Evolutionary conservation across 2,888 invertebrate species (phyloP).

Genomic region (Esperia sulphurella): DNA sequence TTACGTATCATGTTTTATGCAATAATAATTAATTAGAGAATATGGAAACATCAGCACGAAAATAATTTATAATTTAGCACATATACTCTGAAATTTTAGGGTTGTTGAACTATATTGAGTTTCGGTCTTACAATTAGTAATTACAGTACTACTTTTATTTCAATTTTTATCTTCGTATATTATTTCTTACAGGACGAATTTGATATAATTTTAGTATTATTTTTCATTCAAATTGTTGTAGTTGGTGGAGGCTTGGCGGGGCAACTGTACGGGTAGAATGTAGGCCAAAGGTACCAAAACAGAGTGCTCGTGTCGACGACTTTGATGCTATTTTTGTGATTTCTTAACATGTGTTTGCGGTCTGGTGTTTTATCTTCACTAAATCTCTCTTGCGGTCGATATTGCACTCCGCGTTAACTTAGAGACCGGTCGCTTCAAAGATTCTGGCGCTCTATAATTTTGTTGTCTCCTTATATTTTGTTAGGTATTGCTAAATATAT

Average conservation of each 20-base stretch:
- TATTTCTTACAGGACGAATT: not conserved
- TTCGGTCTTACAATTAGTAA: too few relatives aligned
- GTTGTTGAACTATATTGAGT: too few relatives aligned
- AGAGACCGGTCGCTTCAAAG: not conserved
- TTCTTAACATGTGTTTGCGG: constrained; percentile 54
- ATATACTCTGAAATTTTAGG: too few relatives aligned
- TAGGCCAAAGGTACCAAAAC: constrained; percentile 60
- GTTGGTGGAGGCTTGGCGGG: constrained; percentile 31
- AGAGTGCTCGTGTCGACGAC: constrained; percentile 40
- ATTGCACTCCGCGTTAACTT: constrained; percentile 25
- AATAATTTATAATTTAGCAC: too few relatives aligned
- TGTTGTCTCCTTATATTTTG: not conserved
- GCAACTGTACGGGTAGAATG: constrained; percentile 45
- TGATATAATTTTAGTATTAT: not conserved
- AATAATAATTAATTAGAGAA: too few relatives aligned
- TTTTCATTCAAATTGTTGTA: constrained; percentile 32
- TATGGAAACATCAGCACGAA: too few relatives aligned
- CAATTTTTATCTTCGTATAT: too few relatives aligned
- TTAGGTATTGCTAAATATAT: not conserved
- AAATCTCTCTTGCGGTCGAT: constrained; percentile 43
- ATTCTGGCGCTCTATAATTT: not conserved
- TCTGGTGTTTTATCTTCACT: constrained; percentile 49
- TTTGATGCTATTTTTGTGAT: constrained; percentile 69
- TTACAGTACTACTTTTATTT: too few relatives aligned
- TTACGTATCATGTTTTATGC: too few relatives aligned